Conservation (phyloP, 1,140 invertebrate species). For the roundworm (Caenorhabditis elegans) region DNA sequence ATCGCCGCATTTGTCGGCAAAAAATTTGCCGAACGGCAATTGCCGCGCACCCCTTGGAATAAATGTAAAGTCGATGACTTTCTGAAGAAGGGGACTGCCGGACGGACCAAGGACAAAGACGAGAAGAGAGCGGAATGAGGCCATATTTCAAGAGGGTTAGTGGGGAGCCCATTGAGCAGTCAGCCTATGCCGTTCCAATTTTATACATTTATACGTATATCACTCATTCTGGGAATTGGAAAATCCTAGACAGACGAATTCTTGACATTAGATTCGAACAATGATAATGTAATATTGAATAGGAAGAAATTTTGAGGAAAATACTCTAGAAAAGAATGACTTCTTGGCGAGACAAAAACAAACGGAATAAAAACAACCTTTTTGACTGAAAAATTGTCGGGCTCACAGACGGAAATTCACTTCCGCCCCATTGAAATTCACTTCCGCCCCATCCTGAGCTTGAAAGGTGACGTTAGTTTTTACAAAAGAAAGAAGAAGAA, state of each 20-base stretch:
- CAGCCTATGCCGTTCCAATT: conserved; percentile 9
- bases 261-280: not conserved
- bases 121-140: not conserved
- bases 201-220: not conserved
- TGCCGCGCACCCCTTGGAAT: too few relatives aligned
- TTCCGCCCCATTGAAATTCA: conserved; percentile 24
- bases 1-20: too few relatives aligned
- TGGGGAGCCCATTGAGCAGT: conserved; percentile 5
- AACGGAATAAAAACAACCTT: conserved; percentile 11
- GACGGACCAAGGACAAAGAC: not conserved
- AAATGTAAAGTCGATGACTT: not conserved
- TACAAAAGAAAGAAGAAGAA: not conserved
- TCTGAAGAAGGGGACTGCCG: too few relatives aligned
- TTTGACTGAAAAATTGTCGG: conserved; percentile 19
- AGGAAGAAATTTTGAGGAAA: too few relatives aligned
- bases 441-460: not conserved
- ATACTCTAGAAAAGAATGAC: too few relatives aligned
- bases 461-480: not conserved
- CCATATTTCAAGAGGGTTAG: conserved; percentile 31
- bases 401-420: not conserved
- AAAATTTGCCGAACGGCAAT: too few relatives aligned
- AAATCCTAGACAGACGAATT: not conserved
- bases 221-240: not conserved
- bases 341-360: not conserved
- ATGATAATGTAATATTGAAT: conserved; percentile 10